Percentiles rank a stretch among this genome's conserved stretches.
phyloP scores from a whole-genome alignment of 1,140 invertebrate genomes.

The Oncopodura yosiiana region DNA sequence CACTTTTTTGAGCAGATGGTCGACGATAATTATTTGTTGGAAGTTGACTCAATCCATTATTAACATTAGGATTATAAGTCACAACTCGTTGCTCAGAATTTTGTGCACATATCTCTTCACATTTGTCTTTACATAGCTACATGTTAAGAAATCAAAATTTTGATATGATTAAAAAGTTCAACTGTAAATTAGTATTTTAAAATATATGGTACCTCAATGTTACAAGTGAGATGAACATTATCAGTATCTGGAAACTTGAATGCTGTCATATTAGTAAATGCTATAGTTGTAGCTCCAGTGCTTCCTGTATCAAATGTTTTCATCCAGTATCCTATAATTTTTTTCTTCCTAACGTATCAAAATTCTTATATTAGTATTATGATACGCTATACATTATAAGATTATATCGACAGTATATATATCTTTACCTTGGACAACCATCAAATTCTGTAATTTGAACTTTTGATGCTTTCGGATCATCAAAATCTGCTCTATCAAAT shows the following conservation, averaged over 20 bases:
- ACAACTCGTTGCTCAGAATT: constrained; percentile 14
- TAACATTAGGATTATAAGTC: too few species aligned
- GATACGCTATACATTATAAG: neutral
- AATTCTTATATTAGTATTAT: neutral
- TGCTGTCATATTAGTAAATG: constrained; percentile 57
- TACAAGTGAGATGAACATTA: constrained; percentile 63
- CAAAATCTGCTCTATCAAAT: constrained; percentile 55
- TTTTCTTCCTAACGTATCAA: constrained; percentile 47
- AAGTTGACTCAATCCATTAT: constrained; percentile 1
- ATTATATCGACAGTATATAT: neutral
- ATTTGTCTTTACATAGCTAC: constrained; percentile 33
- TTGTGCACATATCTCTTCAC: constrained; percentile 29
- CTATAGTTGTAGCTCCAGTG: constrained; percentile 51
- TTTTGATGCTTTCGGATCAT: constrained; percentile 48
- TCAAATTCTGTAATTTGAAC: constrained; percentile 54
- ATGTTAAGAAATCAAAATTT: constrained; percentile 5
- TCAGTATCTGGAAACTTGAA: constrained; percentile 62
- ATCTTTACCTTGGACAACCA: constrained; percentile 54
- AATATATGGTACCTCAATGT: constrained; percentile 50
- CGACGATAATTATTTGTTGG: neutral
- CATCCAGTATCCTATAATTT: constrained; percentile 55
- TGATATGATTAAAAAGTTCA: neutral
- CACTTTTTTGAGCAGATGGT: neutral
- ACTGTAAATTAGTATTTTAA: neutral
- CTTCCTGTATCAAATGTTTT: constrained; percentile 49